Evolutionary conservation across 2,888 invertebrate species (phyloP), one percentile per base, ranked within the genome.

Genomic region (Folsomia manolachei): DNA sequence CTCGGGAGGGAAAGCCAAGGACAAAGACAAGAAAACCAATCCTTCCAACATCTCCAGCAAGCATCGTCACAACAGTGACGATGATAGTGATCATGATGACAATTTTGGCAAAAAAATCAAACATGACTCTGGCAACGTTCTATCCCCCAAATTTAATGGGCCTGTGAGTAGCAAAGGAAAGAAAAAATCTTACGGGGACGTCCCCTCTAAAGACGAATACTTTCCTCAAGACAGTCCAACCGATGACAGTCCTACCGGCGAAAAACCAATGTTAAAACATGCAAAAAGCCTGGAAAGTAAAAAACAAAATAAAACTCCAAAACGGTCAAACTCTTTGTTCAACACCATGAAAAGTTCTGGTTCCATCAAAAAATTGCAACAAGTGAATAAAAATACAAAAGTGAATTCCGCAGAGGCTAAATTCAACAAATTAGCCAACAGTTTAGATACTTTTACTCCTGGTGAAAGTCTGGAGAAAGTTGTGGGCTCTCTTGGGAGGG

Each of bases 221-320:
- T n/a, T n/a, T n/a, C n/a, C n/a, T n/a, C n/a, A n/a, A n/a, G n/a
- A n/a, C n/a, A n/a, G n/a, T n/a, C 56, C 56, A 14, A n/a, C 11
- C n/a, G 56, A 56, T 7, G n/a, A 18, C 19, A 56, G 56, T 56
- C 4, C n/a, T 7, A 19, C 56, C 7, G 56, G n/a, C 7, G 39
- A 39, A n/a, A 67, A 67, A 67, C n/a, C 26, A 4, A 2, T 18
- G 7, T 24, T 67, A 24, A 67, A 92, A 90, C 82, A 86, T 89
- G 25, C 86, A 85, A 78, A 88, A 86, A 81, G 82, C 85, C 0
- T 86, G 87, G 75, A 88, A 88, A 82, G 81, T 85, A 19, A 90
- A 90, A 79, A 90, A 90, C 82, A 81, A 0, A 84, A 86, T 61
- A 87, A 88, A 1, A 24, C 71, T 27, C 24, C 14, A 52, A 70